phyloP scores from a whole-genome alignment of 2,888 invertebrate species.

The Sarcophaga caerulescens region DNA sequence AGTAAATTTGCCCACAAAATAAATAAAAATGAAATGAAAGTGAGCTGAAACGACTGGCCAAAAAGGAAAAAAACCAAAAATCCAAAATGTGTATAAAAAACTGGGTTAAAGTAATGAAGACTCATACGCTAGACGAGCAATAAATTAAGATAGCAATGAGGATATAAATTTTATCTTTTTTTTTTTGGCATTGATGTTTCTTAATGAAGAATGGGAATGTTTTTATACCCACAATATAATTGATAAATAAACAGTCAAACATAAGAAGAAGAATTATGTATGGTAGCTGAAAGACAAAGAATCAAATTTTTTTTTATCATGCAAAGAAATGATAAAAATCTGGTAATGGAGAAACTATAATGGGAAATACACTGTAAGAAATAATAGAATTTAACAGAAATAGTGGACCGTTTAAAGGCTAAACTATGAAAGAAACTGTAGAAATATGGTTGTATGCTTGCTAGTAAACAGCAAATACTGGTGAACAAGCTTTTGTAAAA shows the following conservation, averaged over 20 bases:
- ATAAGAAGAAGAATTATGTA: constrained; percentile 6
- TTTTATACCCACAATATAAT: constrained; percentile 25
- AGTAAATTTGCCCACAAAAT: too few relatives aligned
- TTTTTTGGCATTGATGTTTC: constrained; percentile 11
- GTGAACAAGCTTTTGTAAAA: too few relatives aligned
- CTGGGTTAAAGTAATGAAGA: not conserved
- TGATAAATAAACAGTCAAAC: constrained; percentile 38
- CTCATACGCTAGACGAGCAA: not conserved
- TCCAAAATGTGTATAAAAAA: not conserved
- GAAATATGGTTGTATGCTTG: too few relatives aligned
- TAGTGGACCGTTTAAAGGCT: too few relatives aligned
- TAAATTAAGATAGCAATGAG: constrained; percentile 33
- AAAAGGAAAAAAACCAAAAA: too few relatives aligned
- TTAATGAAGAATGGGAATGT: constrained; percentile 28
- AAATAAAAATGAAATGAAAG: too few relatives aligned
- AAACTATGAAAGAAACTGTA: too few relatives aligned
- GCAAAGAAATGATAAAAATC: constrained; percentile 44
- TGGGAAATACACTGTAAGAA: constrained; percentile 4
- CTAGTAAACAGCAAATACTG: too few relatives aligned
- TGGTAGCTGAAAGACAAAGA: not conserved
- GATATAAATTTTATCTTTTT: constrained; percentile 9
- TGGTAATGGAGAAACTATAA: not conserved
- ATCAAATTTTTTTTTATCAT: constrained; percentile 1
- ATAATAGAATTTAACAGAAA: not conserved
- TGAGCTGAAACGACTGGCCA: too few relatives aligned